Conservation (phyloP, 2,797 vertebrate genomes). For the Smutsia temminckii region DNA sequence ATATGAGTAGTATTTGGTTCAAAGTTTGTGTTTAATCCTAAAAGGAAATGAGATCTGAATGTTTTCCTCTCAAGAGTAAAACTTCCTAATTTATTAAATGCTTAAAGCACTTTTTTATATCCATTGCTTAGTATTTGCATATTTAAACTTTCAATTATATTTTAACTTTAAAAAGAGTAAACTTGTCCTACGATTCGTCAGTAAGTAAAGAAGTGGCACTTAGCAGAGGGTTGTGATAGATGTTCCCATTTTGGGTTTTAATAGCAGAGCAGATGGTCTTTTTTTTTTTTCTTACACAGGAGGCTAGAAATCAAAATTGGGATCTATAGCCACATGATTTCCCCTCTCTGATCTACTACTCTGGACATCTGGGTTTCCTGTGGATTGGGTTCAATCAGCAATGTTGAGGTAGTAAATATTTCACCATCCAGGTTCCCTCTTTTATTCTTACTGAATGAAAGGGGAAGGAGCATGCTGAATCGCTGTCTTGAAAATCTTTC, state of each 20-base stretch:
- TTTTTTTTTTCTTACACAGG: neutral
- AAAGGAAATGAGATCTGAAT: neutral
- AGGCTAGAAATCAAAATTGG: constrained; percentile 69
- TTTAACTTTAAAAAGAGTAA: constrained; percentile 31
- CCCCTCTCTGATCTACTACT: constrained; percentile 66
- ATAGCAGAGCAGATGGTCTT: constrained; percentile 25
- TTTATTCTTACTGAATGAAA: constrained; percentile 73
- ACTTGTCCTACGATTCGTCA: constrained; percentile 12
- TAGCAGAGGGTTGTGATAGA: constrained; percentile 2
- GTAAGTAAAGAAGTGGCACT: constrained; percentile 60
- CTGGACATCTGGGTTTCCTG: constrained; percentile 73
- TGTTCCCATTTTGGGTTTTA: constrained; percentile 44
- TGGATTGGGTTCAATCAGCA: constrained; percentile 77
- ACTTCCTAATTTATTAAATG: neutral
- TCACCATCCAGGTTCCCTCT: constrained; percentile 52
- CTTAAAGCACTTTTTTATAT: neutral
- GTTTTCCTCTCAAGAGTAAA: constrained; percentile 25
- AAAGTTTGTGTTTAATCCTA: neutral
- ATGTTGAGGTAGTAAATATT: constrained; percentile 80
- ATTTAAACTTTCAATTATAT: constrained; percentile 6
- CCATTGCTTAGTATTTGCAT: neutral
- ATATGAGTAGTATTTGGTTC: neutral
- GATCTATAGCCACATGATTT: neutral
- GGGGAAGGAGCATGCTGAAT: constrained; percentile 29
- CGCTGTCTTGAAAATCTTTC: neutral